phyloP scores from a whole-genome alignment of 2,888 invertebrate genomes.

The Parnassius apollo region DNA sequence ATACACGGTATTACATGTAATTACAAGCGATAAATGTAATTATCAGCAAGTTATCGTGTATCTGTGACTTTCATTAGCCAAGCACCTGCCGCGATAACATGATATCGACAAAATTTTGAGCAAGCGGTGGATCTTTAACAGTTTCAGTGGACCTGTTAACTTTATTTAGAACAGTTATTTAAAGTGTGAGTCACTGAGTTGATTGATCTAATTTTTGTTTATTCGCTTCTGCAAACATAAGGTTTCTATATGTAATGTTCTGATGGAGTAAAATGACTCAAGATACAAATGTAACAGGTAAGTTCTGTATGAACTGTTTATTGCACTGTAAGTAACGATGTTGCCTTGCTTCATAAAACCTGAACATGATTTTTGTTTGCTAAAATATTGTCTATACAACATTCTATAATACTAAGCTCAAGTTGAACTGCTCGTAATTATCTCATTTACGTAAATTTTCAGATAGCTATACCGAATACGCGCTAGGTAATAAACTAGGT shows the following conservation, averaged over 20 bases:
- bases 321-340: slow-evolving; percentile 4
- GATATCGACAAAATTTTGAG: slow-evolving; percentile 21
- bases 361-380: too few species aligned
- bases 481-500: too few species aligned
- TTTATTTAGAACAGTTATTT: slow-evolving; percentile 13
- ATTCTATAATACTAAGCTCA: too few species aligned
- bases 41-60: slow-evolving; percentile 53
- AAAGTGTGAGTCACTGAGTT: slow-evolving; percentile 26
- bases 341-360: background rate
- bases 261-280: slow-evolving; percentile 9
- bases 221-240: background rate
- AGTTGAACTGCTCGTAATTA: too few species aligned
- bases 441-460: too few species aligned
- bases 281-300: slow-evolving; percentile 11
- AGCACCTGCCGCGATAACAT: slow-evolving; percentile 43
- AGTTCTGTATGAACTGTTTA: slow-evolving; percentile 1
- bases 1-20: slow-evolving; percentile 44
- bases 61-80: slow-evolving; percentile 65
- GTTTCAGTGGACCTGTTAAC: slow-evolving; percentile 13
- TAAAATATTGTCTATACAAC: too few species aligned
- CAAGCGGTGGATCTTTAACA: slow-evolving; percentile 6
- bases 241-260: background rate
- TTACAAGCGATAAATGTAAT: slow-evolving; percentile 43
- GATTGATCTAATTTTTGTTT: slow-evolving; percentile 22
- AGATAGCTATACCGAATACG: too few species aligned